Percentiles rank a stretch among this genome's conserved stretches.
phyloP scores from a whole-genome alignment of 2,113 vertebrate genomes.

The Siniperca chuatsi region DNA sequence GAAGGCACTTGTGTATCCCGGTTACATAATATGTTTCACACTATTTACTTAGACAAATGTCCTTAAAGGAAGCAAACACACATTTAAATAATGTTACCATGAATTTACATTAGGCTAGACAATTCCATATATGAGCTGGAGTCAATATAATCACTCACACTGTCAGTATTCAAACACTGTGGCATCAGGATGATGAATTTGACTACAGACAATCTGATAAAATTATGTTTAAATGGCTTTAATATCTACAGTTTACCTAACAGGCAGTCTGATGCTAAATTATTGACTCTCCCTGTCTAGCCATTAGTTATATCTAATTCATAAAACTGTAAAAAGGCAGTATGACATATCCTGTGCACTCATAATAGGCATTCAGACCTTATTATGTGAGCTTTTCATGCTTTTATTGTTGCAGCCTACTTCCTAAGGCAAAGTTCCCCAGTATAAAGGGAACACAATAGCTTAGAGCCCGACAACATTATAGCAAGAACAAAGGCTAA shows the following conservation, averaged over 20 bases:
- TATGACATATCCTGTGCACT: neutral
- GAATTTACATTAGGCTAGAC: conserved; percentile 2
- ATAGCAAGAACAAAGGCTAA: conserved; percentile 11
- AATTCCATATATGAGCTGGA: conserved; percentile 51
- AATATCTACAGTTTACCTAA: conserved; percentile 1
- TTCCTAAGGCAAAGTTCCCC: conserved; percentile 13
- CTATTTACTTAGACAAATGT: conserved; percentile 24
- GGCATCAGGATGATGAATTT: conserved; percentile 55
- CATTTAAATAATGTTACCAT: neutral
- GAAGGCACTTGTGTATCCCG: neutral
- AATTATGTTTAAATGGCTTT: conserved; percentile 16
- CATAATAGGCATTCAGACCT: conserved; percentile 14
- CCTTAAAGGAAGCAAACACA: conserved; percentile 1
- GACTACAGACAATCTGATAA: conserved; percentile 61
- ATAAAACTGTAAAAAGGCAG: neutral
- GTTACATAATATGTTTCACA: neutral
- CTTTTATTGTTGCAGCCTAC: conserved; percentile 34
- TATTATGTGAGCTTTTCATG: conserved; percentile 5
- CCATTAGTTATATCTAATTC: neutral
- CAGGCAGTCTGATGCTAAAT: neutral
- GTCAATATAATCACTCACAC: conserved; percentile 1
- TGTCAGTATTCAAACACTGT: conserved; percentile 64
- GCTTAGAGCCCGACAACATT: neutral
- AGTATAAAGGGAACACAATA: neutral
- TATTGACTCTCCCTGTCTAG: neutral